These are phyloP conservation scores for Ichneumoninae sp. DNA, from an alignment of 2,888 invertebrate species.

Conservation along the genomic window DNA sequence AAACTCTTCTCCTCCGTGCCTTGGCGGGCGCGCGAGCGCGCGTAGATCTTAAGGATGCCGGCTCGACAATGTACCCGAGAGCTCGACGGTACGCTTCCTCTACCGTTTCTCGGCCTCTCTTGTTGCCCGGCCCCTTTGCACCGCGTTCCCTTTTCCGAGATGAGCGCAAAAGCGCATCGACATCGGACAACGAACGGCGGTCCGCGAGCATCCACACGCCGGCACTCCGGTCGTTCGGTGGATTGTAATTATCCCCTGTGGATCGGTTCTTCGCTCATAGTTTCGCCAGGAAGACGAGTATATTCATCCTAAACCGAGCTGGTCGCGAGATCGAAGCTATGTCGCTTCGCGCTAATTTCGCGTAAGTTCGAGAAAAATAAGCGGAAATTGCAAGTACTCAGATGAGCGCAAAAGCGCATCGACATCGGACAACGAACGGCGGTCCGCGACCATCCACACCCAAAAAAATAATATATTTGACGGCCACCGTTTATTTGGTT, in stretches of 20 bases:
- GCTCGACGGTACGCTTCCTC: constrained; percentile 63
- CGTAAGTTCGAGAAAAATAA: too few relatives aligned
- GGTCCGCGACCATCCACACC: too few relatives aligned
- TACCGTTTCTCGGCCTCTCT: constrained; percentile 38
- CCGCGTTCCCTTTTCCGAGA: constrained; percentile 17
- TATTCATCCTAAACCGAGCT: neutral
- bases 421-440: too few relatives aligned
- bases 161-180: constrained; percentile 11
- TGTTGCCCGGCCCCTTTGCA: constrained; percentile 54
- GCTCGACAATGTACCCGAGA: constrained; percentile 72
- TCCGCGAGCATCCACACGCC: constrained; percentile 22
- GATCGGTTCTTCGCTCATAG: neutral
- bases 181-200: constrained; percentile 16
- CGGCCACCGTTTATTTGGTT: too few relatives aligned
- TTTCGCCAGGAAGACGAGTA: neutral
- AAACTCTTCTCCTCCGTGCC: constrained; percentile 73
- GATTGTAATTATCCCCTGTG: neutral
- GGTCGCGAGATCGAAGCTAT: too few relatives aligned
- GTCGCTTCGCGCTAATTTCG: too few relatives aligned
- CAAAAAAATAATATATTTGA: too few relatives aligned
- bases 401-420: too few relatives aligned
- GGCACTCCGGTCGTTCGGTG: neutral
- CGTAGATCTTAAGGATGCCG: constrained; percentile 78
- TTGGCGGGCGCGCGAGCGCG: constrained; percentile 64
- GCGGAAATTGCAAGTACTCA: too few relatives aligned